Base-by-base conservation (phyloP, 2,113 vertebrate genomes). In the Oncorhynchus gorbuscha region DNA sequence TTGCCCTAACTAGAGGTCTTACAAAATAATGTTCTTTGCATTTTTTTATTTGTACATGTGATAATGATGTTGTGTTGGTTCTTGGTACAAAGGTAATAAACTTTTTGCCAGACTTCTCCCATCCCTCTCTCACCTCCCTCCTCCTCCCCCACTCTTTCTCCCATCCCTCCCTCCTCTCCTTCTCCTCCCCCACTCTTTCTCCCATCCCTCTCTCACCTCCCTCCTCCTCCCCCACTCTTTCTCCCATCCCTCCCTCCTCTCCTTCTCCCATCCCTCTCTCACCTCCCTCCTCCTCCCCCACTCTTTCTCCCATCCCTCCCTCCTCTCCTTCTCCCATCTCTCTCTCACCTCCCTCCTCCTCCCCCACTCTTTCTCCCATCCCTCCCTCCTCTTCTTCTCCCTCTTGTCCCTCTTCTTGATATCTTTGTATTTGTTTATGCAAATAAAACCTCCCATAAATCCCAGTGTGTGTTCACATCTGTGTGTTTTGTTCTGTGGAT, bases 351-450 rank as follows among this genome's bases (percentile, higher is more conserved):
- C 30, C 30, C 30, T 30, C 0, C 32, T 35, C 32, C 4, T 5
- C 32, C 5, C 35, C 7, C 7, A 4, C 30, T 32, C 30, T 32
- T 4, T 32, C 30, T 32, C 30, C 30, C 30, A 32, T 32, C 30
- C 32, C 5, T 32, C 32, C 32, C 14, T 51, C 4, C 79, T 39
- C 35, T 39, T 1, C 62, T 75, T 26, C 45, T 71, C 35, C 39
- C 11, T 26, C 12, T 39, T 1, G 2, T 8, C 35, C 39, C 39
- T 9, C 39, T 45, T 79, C 75, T 4, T 55, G 35, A 70, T 79
- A 78, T 86, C 84, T 86, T 90, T 90, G 74, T 93, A 84, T 80
- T 80, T 86, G 76, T 80, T 86, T 78, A 84, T 85, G 82, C 80
- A 90, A 90, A 90, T 91, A 89, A 90, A 91, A 82, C 74, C 49